Evolutionary conservation across 2,113 vertebrate species (phyloP).

Genomic region (cattle (Bos taurus)): DNA sequence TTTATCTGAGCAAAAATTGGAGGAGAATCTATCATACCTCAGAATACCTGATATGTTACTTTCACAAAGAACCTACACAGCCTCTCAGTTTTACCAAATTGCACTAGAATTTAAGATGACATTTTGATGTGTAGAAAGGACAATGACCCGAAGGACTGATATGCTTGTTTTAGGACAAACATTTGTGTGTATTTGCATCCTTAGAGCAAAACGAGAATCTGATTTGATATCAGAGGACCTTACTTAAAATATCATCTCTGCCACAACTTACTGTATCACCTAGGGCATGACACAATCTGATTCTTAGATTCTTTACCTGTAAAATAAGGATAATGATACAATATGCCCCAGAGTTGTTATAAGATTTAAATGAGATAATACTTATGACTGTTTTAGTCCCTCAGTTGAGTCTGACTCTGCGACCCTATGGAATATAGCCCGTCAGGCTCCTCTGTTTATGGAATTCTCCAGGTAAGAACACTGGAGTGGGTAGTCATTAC

Average conservation of each 20-base stretch:
- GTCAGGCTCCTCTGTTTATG: not conserved
- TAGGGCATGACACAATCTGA: not conserved
- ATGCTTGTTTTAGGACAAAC: not conserved
- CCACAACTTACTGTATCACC: not conserved
- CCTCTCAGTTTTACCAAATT: not conserved
- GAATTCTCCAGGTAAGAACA: not conserved
- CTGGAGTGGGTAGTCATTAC: not conserved
- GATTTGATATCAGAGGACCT: not conserved
- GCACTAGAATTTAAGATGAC: not conserved
- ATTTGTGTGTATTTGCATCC: not conserved
- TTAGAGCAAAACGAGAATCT: not conserved
- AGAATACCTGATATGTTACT: not conserved
- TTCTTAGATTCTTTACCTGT: not conserved
- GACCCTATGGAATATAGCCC: not conserved
- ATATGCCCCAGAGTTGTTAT: not conserved
- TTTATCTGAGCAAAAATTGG: not conserved
- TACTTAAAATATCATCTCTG: not conserved
- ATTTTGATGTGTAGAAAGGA: not conserved
- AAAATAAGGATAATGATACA: not conserved
- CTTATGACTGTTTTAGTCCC: not conserved
- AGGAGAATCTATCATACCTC: not conserved
- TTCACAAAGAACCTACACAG: not conserved
- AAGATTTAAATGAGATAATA: not conserved
- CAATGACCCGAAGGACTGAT: not conserved
- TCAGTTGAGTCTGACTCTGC: not conserved